Evolutionary conservation across 2,113 vertebrate species (phyloP), one percentile per base, ranked within the genome.

Genomic region (Apus apus): DNA sequence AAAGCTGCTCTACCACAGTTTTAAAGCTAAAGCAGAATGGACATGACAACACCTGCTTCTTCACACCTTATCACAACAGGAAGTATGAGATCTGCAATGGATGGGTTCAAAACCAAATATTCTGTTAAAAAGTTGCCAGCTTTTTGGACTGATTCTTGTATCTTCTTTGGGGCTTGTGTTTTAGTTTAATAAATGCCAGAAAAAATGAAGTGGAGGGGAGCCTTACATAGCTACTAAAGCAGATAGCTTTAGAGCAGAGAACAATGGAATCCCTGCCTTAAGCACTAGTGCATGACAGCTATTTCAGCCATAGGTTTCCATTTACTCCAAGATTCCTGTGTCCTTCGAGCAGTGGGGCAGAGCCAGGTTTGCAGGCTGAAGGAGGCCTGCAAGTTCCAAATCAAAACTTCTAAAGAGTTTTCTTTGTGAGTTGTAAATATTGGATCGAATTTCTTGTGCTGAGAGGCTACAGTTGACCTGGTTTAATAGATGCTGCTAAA

Each of bases 401-500:
- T 3, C 40, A 64, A 87, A 78, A 56, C 56, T 92, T 92, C 9
- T 68, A 29, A 61, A 50, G 68, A 2, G 2, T 43, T 88, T 90
- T 11, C 57, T 91, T 70, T 86, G 56, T 58, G 53, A 70, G 4
- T 38, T 89, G 71, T 71, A 80, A 94, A 87, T 71, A 67, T 13
- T 46, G 13, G n/a, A 54, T 76, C 5, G 9, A 8, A n/a, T 75
- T 68, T 80, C 38, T 84, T 53, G 27, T 72, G n/a, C 32, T 60
- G 65, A 78, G 58, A 85, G 83, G 32, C 40, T 67, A 30, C 29
- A 68, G 29, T 62, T 96, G 89, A 95, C 89, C 90, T 97, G 56
- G 66, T 96, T 96, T 96, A 80, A 60, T 53, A 76, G 58, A 74
- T 89, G n/a, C 46, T 95, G 76, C 50, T 87, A 29, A 87, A 85